Conservation (phyloP, 2,888 invertebrate genomes). For the Dryobotodes eremita region DNA sequence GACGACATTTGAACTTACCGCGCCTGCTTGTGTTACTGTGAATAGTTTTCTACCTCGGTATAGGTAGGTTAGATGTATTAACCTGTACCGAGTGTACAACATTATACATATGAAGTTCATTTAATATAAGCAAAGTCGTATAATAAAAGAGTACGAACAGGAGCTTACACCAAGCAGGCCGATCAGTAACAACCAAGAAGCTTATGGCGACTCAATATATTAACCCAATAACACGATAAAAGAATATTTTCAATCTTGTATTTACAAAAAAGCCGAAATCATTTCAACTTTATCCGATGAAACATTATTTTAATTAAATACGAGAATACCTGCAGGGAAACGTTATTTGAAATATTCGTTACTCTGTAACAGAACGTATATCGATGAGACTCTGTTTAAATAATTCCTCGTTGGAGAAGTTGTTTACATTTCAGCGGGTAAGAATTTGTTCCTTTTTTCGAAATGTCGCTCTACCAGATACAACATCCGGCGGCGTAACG, state of each 20-base stretch:
- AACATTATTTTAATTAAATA: slow-evolving; percentile 36
- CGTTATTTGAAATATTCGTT: slow-evolving; percentile 7
- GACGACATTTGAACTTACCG: slow-evolving; percentile 46
- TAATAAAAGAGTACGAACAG: not conserved
- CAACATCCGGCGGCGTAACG: slow-evolving; percentile 39
- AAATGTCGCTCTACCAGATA: slow-evolving; percentile 22
- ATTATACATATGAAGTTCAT: not conserved
- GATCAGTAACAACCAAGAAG: not conserved
- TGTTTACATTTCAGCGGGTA: slow-evolving; percentile 32
- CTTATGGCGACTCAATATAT: not conserved
- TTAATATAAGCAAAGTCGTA: not conserved
- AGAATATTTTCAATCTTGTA: slow-evolving; percentile 8
- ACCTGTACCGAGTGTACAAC: not conserved
- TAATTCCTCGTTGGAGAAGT: slow-evolving; percentile 7
- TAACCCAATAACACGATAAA: slow-evolving; percentile 1
- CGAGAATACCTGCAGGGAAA: not conserved
- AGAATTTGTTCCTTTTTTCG: slow-evolving; percentile 34
- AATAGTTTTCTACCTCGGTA: slow-evolving; percentile 6
- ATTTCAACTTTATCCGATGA: slow-evolving; percentile 4
- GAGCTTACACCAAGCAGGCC: not conserved
- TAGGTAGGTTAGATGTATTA: not conserved
- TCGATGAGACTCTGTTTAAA: slow-evolving; percentile 13
- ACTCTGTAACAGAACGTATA: slow-evolving; percentile 1
- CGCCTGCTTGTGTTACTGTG: slow-evolving; percentile 16
- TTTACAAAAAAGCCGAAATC: slow-evolving; percentile 23